These are phyloP conservation scores for Bubo blakistoni DNA, from an alignment of 2,113 vertebrate species.

Conservation along the genomic window DNA sequence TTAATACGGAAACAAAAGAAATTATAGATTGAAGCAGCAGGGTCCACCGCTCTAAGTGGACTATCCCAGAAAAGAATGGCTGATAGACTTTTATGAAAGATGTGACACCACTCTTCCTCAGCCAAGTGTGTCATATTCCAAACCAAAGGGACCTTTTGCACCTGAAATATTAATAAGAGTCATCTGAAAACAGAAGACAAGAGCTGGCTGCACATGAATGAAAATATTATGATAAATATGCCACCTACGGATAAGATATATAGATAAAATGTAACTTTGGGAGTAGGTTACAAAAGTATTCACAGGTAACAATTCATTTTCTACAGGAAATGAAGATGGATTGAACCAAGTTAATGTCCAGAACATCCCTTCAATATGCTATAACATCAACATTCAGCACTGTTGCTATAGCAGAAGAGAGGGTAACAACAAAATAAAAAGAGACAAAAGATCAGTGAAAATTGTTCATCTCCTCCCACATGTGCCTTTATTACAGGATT, in stretches of 20 bases:
- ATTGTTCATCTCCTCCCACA: background rate
- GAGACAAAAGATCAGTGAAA: background rate
- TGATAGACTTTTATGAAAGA: background rate
- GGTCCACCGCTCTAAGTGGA: background rate
- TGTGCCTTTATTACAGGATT: background rate
- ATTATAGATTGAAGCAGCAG: background rate
- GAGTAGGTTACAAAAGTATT: background rate
- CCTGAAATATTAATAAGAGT: background rate
- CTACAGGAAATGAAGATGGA: background rate
- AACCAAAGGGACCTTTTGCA: background rate
- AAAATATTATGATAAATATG: background rate
- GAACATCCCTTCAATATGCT: background rate
- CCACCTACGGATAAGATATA: background rate
- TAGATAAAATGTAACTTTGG: background rate
- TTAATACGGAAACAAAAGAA: conserved; percentile 32
- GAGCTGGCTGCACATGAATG: background rate
- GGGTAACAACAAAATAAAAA: background rate
- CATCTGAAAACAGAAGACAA: background rate
- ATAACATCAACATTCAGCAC: background rate
- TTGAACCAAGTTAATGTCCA: background rate
- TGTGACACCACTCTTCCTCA: background rate
- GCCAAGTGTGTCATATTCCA: background rate
- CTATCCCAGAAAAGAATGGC: background rate
- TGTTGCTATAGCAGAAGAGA: background rate
- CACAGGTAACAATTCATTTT: background rate